A percentile compares a stretch with the other conserved stretches of the same genome.
These are phyloP conservation scores for Temnothorax curvispinosus DNA, from an alignment of 1,140 invertebrate genomes.

Conservation along the genomic window DNA sequence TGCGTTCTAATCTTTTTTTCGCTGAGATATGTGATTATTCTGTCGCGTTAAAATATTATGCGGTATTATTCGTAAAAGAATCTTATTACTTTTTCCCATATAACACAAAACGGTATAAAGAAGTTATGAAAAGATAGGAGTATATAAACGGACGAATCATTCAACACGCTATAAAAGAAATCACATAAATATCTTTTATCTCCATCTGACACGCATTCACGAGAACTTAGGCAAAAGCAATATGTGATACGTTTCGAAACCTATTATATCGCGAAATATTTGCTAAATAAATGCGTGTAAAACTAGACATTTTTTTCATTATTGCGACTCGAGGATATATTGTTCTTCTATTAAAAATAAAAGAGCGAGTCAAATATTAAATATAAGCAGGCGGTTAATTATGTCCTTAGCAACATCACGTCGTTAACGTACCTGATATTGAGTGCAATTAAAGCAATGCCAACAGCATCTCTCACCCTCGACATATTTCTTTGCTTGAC, in stretches of 20 bases:
- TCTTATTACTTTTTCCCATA: not conserved
- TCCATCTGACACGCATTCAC: not conserved
- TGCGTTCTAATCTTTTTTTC: not conserved
- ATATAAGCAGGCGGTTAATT: not conserved
- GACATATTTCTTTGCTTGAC: conserved; percentile 96
- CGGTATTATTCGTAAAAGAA: not conserved
- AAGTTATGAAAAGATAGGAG: not conserved
- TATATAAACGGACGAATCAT: not conserved
- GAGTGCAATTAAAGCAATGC: conserved; percentile 97
- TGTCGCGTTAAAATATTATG: not conserved
- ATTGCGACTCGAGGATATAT: not conserved
- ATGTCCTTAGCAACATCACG: not conserved
- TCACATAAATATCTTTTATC: not conserved
- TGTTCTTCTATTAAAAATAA: not conserved
- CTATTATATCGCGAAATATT: not conserved
- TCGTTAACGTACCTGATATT: conserved; percentile 91
- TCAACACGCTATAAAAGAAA: not conserved
- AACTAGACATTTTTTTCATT: not conserved
- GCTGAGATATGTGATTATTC: not conserved
- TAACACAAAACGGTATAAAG: not conserved
- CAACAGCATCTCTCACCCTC: conserved; percentile 97
- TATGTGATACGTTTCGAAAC: not conserved
- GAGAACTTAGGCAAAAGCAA: not conserved
- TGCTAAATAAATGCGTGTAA: not conserved
- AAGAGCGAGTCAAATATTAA: not conserved